Evolutionary conservation across 2,113 vertebrate genomes (phyloP).

Genomic region (Rhinoptilus africanus): DNA sequence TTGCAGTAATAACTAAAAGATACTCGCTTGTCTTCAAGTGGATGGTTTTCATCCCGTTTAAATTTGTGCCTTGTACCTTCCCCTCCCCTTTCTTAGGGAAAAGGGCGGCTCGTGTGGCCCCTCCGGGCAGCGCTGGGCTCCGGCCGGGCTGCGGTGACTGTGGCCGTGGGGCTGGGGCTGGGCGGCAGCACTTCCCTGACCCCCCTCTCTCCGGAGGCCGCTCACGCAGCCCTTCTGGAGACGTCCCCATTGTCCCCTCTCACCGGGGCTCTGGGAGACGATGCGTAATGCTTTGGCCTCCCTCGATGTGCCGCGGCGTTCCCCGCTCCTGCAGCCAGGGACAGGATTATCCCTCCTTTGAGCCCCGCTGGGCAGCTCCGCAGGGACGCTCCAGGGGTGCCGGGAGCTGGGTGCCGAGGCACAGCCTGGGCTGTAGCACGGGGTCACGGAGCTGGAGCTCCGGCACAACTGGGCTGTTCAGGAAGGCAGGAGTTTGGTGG

Average conservation of each 20-base stretch:
- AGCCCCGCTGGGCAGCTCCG: neutral
- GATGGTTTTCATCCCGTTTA: neutral
- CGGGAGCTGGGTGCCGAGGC: neutral
- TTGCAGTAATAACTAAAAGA: neutral
- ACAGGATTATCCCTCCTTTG: neutral
- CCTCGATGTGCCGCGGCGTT: accelerated
- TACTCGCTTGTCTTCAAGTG: neutral
- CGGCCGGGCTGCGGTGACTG: accelerated
- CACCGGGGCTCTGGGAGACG: accelerated
- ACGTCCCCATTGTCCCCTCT: neutral
- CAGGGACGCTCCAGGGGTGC: neutral
- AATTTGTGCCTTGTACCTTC: conserved; percentile 42
- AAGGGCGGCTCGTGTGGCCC: neutral
- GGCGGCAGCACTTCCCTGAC: neutral
- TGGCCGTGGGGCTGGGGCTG: neutral
- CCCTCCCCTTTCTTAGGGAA: neutral
- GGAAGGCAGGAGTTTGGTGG: neutral
- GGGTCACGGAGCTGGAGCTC: neutral
- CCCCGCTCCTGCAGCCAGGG: accelerated
- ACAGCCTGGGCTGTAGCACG: accelerated
- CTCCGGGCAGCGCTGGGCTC: neutral
- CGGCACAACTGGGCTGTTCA: accelerated
- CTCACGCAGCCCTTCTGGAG: neutral
- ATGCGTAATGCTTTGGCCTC: neutral
- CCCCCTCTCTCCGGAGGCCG: neutral